Evolutionary conservation across 1,140 invertebrate genomes (phyloP), one percentile per base, ranked within the genome.

Genomic region (Medauroidea extradentata): DNA sequence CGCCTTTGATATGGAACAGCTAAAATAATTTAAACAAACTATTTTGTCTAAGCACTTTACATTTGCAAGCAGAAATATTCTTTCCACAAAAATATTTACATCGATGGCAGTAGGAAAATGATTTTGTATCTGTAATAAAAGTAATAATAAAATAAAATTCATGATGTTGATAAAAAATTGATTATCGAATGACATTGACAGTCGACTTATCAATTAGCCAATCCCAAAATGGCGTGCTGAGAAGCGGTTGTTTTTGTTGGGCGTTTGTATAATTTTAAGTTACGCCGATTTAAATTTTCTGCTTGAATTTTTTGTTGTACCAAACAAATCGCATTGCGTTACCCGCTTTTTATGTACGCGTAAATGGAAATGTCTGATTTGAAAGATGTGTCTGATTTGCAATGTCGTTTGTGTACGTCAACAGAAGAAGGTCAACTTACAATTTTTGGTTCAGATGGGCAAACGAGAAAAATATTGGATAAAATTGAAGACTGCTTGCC

Each of bases 371-470:
- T 58, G 56, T 58, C 56, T 49, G 39, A 39, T 38, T 21, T 58
- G 11, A 58, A 29, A 21, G 56, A 58, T 16, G 27, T 23, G 24
- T 51, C 24, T 58, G 44, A 49, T 38, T 38, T 23, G 23, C 56
- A 58, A 58, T 58, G 56, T 58, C 56, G 56, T 13, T 42, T 58
- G 43, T 58, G 56, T 48, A 58, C 56, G 44, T 58, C 56, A 19
- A 50, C 56, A 48, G 44, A 49, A 49, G 44, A 50, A 51, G 56
- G 56, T 58, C 56, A 58, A 24, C 48, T 58, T 27, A 19, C 23
- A 51, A 58, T 58, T 53, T 58, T 58, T 58, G 56, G 56, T 19
- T 24, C 29, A 19, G 56, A 58, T 19, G 56, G 44, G 8, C 16
- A 50, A 39, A 34, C 24, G 9, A 44, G 27, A 23, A 58, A 34